Conservation (phyloP, 2,888 invertebrate genomes). For the Agrilus cyanescens region DNA sequence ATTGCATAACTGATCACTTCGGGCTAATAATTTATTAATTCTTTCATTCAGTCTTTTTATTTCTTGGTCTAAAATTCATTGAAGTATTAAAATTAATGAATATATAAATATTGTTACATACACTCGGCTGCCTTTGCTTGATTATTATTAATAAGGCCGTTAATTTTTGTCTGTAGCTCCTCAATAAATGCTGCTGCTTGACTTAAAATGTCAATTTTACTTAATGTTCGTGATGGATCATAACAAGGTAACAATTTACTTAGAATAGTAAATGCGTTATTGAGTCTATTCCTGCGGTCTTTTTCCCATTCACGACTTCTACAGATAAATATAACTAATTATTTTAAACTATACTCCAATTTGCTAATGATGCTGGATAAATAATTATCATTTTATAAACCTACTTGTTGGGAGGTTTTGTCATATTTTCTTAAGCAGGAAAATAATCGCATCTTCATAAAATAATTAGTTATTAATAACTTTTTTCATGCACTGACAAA, state of each 20-base stretch:
- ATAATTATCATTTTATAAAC: no score
- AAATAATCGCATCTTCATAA: no score
- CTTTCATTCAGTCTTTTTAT: slow-evolving; percentile 30
- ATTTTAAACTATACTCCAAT: not conserved
- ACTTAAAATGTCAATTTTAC: slow-evolving; percentile 34
- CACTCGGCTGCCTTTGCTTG: slow-evolving; percentile 18
- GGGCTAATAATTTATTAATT: slow-evolving; percentile 28
- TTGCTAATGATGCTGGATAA: no score
- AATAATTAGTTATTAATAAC: no score
- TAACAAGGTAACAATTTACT: slow-evolving; percentile 40
- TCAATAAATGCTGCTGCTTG: slow-evolving; percentile 31
- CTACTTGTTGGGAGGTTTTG: no score
- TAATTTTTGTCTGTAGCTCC: slow-evolving; percentile 31
- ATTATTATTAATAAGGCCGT: slow-evolving; percentile 22
- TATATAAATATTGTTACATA: slow-evolving; percentile 10
- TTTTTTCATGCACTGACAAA: no score
- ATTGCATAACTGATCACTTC: slow-evolving; percentile 32
- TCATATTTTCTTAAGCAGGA: no score
- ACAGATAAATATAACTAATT: slow-evolving; percentile 31
- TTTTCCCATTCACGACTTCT: slow-evolving; percentile 60
- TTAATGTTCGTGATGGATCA: slow-evolving; percentile 33
- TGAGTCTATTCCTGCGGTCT: slow-evolving; percentile 53
- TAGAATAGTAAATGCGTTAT: slow-evolving; percentile 39
- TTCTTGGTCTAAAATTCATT: slow-evolving; percentile 24
- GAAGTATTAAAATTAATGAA: slow-evolving; percentile 2